A percentile compares a stretch with the other conserved stretches of the same genome.
Conservation (phyloP, 2,113 vertebrate species). For the Cinclus cinclus region DNA sequence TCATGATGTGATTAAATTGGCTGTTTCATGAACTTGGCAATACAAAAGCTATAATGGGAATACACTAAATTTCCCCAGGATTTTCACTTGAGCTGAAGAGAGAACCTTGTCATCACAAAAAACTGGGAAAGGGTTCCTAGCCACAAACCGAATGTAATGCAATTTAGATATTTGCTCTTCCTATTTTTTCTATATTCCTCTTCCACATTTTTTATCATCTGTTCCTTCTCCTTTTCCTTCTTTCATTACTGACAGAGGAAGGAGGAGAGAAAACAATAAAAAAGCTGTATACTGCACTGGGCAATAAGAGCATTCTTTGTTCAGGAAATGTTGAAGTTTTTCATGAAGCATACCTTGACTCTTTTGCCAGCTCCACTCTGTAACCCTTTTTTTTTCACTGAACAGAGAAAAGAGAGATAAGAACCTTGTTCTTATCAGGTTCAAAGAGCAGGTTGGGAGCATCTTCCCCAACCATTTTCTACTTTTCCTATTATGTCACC, state of each 20-base stretch:
- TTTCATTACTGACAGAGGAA: background rate
- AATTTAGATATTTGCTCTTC: background rate
- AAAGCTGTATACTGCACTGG: background rate
- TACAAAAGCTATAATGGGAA: background rate
- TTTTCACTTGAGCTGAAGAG: background rate
- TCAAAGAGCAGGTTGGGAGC: background rate
- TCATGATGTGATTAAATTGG: background rate
- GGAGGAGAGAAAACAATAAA: background rate
- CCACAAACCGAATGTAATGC: background rate
- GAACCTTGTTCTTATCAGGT: background rate
- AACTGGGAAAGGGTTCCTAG: background rate
- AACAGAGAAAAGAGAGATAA: background rate
- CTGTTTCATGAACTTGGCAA: background rate
- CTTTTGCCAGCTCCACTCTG: background rate
- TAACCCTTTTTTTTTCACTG: background rate
- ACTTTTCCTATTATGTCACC: background rate
- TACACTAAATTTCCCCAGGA: background rate
- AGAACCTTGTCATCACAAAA: background rate
- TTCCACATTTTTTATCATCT: background rate
- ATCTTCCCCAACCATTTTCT: background rate
- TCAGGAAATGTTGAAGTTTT: background rate
- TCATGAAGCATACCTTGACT: background rate
- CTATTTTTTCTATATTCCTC: background rate
- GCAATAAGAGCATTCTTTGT: background rate
- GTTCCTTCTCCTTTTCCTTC: background rate